Percentiles rank a stretch among this genome's conserved stretches.
phyloP scores from a whole-genome alignment of 1,140 invertebrate genomes.

The Rhyzopertha dominica region DNA sequence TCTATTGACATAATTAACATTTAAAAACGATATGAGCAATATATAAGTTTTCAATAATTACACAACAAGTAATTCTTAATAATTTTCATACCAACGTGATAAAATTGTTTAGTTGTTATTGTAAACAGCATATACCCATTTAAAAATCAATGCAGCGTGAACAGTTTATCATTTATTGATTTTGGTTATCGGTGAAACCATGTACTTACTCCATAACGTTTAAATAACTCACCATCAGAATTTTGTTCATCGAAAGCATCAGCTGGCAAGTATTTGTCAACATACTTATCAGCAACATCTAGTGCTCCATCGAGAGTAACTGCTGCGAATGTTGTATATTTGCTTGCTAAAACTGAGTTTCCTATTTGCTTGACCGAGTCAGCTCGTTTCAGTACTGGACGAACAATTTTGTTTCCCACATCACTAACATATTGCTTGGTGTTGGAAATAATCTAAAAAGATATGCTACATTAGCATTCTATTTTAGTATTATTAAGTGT shows the following conservation, averaged over 20 bases:
- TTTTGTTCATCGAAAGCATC: slow-evolving; percentile 53
- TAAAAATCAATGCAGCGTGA: no score
- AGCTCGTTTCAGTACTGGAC: slow-evolving; percentile 64
- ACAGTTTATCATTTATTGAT: no score
- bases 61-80: neutral
- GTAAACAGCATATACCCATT: no score
- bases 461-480: slow-evolving; percentile 10
- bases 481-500: no score
- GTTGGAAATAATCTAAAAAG: slow-evolving; percentile 40
- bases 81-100: neutral
- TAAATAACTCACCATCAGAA: neutral
- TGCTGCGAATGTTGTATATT: slow-evolving; percentile 63
- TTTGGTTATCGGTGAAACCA: no score
- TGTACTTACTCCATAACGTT: no score
- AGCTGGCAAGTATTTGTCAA: slow-evolving; percentile 71
- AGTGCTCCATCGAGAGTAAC: slow-evolving; percentile 66
- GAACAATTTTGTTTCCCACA: slow-evolving; percentile 53
- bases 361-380: slow-evolving; percentile 73
- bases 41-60: neutral
- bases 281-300: slow-evolving; percentile 69
- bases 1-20: neutral
- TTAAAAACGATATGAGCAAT: slow-evolving; percentile 2
- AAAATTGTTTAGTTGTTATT: neutral
- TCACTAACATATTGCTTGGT: slow-evolving; percentile 68
- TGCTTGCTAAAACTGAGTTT: slow-evolving; percentile 56